These are phyloP conservation scores for Phenganax subtilis DNA, from an alignment of 92 coral and sea anemone species.

Conservation along the genomic window DNA sequence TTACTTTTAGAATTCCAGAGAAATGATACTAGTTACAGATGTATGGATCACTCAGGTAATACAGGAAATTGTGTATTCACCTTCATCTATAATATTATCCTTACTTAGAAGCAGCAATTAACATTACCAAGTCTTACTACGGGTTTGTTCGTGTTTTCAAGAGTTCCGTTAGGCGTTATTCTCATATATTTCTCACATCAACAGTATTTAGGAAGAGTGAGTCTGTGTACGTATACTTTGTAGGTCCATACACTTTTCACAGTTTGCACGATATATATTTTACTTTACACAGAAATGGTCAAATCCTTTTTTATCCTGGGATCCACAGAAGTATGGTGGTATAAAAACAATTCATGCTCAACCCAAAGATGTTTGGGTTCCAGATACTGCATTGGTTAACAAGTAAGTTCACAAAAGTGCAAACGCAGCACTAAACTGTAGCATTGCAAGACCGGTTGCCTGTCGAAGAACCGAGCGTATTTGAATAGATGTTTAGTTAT, in stretches of 20 bases:
- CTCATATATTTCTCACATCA: too few relatives aligned
- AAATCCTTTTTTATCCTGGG: slow-evolving; percentile 77
- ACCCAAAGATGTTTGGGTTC: slow-evolving; percentile 81
- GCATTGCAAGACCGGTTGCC: too few relatives aligned
- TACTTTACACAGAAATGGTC: slow-evolving; percentile 57
- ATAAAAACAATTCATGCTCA: slow-evolving; percentile 61
- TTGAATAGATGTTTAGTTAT: neutral
- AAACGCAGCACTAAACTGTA: too few relatives aligned
- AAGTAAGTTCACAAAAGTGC: slow-evolving; percentile 53
- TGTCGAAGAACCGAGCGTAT: neutral
- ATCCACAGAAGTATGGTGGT: slow-evolving; percentile 58
- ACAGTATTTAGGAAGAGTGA: too few relatives aligned
- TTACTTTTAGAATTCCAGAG: slow-evolving; percentile 55
- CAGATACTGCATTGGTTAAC: slow-evolving; percentile 80
- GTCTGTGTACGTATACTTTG: neutral
- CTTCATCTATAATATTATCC: neutral
- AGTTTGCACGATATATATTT: neutral
- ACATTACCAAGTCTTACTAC: too few relatives aligned
- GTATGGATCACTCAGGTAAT: slow-evolving; percentile 77
- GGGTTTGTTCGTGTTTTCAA: too few relatives aligned
- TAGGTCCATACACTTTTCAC: neutral
- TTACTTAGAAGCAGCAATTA: neutral
- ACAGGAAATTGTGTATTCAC: neutral
- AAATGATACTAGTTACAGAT: slow-evolving; percentile 61
- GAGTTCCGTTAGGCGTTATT: too few relatives aligned